These are phyloP conservation scores for Phortica okadai DNA, from an alignment of 2,888 invertebrate genomes.

Conservation along the genomic window DNA sequence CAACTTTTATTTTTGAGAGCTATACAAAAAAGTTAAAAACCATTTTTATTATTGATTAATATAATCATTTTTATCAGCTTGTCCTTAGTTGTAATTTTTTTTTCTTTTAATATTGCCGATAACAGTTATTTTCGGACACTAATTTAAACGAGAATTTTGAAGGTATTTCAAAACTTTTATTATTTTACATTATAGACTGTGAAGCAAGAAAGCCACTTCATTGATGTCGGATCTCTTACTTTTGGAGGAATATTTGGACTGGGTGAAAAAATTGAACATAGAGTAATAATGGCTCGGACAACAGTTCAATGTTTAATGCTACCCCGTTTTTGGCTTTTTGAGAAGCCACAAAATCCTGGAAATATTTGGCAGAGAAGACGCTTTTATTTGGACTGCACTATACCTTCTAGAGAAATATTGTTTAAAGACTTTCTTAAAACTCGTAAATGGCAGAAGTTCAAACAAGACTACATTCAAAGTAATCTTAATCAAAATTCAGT, in stretches of 20 bases:
- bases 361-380: constrained; percentile 74
- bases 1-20: too few species aligned
- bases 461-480: constrained; percentile 58
- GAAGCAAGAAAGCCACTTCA: constrained; percentile 67
- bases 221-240: constrained; percentile 72
- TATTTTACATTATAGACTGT: constrained; percentile 24
- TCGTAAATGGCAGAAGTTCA: constrained; percentile 72
- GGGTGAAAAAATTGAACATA: constrained; percentile 83
- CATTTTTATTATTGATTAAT: too few species aligned
- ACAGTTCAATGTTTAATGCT: constrained; percentile 82
- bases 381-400: constrained; percentile 68
- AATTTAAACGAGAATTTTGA: too few species aligned
- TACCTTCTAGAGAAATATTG: constrained; percentile 70
- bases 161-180: too few species aligned
- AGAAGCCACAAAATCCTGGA: constrained; percentile 76
- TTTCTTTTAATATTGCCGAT: too few species aligned
- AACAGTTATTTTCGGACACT: too few species aligned
- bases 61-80: too few species aligned
- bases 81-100: too few species aligned
- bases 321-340: constrained; percentile 83
- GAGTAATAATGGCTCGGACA: constrained; percentile 82
- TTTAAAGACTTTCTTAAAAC: constrained; percentile 68
- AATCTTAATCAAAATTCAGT: constrained; percentile 46
- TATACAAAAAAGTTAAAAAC: too few species aligned
- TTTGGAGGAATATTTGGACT: constrained; percentile 80